phyloP scores from a whole-genome alignment of 2,113 vertebrate species.

The Crotalus helleri region DNA sequence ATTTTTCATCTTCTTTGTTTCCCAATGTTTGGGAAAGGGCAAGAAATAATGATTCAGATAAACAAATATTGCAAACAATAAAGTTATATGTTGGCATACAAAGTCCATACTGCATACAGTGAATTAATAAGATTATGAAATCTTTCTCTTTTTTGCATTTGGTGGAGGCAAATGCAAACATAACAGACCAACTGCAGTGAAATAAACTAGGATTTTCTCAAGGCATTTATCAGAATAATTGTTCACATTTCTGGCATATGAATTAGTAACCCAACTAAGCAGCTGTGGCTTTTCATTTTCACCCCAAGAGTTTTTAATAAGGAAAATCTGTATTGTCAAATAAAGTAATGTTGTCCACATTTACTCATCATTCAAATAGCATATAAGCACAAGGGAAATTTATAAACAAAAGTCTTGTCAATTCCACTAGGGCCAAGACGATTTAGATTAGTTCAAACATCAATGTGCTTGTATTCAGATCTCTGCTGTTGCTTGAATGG shows the following conservation, averaged over 20 bases:
- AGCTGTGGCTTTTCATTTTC: slow-evolving; percentile 36
- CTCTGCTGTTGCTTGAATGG: slow-evolving; percentile 49
- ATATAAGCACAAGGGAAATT: slow-evolving; percentile 31
- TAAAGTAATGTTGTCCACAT: slow-evolving; percentile 47
- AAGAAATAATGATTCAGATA: neutral
- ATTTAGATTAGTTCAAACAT: neutral
- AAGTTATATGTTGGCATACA: neutral
- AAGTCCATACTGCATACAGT: neutral
- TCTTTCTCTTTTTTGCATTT: neutral
- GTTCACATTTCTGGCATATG: slow-evolving; percentile 43
- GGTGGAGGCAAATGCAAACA: rapidly evolving
- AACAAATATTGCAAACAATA: neutral
- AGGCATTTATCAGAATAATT: neutral
- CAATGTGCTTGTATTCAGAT: slow-evolving; percentile 23
- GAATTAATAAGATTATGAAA: neutral
- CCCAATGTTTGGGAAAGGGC: neutral
- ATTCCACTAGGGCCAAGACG: neutral
- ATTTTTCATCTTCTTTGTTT: slow-evolving; percentile 6
- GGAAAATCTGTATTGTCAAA: slow-evolving; percentile 55
- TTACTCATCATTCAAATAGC: slow-evolving; percentile 44
- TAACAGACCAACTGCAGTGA: neutral
- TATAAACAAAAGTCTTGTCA: slow-evolving; percentile 1
- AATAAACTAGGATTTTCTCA: rapidly evolving
- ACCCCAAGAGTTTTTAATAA: slow-evolving; percentile 46
- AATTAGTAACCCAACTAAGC: slow-evolving; percentile 30